These are phyloP conservation scores for Ooceraea biroi DNA, from an alignment of 1,140 invertebrate genomes.

Conservation along the genomic window DNA sequence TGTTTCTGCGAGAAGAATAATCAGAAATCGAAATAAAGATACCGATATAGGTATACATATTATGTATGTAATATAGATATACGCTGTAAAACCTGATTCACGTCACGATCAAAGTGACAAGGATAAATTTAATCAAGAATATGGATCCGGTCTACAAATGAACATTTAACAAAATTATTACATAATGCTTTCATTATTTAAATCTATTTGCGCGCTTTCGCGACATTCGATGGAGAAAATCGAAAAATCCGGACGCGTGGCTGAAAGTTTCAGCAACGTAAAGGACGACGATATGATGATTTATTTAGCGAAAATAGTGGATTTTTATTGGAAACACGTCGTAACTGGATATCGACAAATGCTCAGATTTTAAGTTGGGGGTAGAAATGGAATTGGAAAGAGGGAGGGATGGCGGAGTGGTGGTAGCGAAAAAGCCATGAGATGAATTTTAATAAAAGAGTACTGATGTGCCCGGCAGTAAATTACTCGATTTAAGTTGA, in stretches of 20 bases:
- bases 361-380: slow-evolving; percentile 54
- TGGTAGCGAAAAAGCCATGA: slow-evolving; percentile 47
- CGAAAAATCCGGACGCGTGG: slow-evolving; percentile 18
- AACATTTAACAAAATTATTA: neutral
- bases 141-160: neutral
- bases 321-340: slow-evolving; percentile 73
- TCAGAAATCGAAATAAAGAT: neutral
- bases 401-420: neutral
- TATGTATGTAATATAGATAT: too few species aligned
- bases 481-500: slow-evolving; percentile 45
- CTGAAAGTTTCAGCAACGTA: slow-evolving; percentile 52
- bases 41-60: neutral
- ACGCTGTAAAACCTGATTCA: too few species aligned
- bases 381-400: slow-evolving; percentile 45
- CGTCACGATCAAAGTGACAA: too few species aligned
- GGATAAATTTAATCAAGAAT: too few species aligned
- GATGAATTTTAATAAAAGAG: slow-evolving; percentile 67
- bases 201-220: neutral
- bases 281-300: slow-evolving; percentile 61
- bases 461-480: slow-evolving; percentile 27
- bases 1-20: neutral
- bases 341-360: slow-evolving; percentile 69
- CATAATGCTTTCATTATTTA: neutral
- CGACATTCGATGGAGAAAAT: neutral
- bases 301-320: slow-evolving; percentile 64